A percentile compares a stretch with the other conserved stretches of the same genome.
Conservation (phyloP, 2,888 invertebrate genomes). For the Nemurella pictetii region DNA sequence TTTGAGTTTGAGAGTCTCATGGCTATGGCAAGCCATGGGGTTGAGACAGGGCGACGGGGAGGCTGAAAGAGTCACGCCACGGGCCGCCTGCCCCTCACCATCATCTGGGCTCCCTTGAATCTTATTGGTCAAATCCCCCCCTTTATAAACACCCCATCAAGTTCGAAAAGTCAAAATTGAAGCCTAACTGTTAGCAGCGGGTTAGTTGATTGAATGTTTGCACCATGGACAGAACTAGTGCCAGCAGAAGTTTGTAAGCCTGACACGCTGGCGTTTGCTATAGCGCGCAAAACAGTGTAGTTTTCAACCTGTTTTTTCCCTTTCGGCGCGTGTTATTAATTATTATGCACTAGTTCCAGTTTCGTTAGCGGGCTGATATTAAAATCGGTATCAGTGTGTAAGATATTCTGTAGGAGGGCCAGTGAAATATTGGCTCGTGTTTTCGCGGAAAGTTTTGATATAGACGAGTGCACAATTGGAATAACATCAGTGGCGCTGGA, state of each 20-base stretch:
- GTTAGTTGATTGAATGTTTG: slow-evolving; percentile 19
- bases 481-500: background rate
- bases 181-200: background rate
- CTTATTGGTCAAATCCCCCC: slow-evolving; percentile 23
- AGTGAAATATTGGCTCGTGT: background rate
- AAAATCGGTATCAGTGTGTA: background rate
- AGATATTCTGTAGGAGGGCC: background rate
- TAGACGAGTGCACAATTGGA: background rate
- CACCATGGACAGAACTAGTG: background rate
- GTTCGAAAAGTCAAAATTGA: slow-evolving; percentile 12
- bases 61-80: no score
- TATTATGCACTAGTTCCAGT: background rate
- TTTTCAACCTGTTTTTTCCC: background rate
- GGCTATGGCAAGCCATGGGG: background rate
- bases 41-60: no score
- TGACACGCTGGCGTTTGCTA: background rate
- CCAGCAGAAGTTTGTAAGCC: background rate
- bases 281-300: background rate
- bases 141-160: background rate
- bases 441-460: background rate
- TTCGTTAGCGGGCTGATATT: background rate
- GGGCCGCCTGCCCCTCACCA: background rate
- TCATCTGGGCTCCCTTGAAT: background rate
- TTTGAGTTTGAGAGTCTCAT: no score
- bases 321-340: no score